Conservation (phyloP, 2,113 vertebrate genomes). For the Epinephelus fuscoguttatus region DNA sequence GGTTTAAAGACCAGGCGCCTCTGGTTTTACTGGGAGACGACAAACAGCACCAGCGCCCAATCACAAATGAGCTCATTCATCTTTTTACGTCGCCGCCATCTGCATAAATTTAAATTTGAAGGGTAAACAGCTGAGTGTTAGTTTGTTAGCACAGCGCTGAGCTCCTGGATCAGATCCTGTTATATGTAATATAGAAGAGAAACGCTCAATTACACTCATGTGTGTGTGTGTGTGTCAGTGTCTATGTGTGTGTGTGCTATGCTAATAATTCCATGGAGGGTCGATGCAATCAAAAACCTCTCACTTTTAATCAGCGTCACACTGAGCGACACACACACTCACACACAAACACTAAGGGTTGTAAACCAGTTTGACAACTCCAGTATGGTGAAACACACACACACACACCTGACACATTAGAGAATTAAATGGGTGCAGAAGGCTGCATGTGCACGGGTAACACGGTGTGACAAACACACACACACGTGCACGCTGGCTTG, state of each 20-base stretch:
- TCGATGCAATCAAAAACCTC: constrained; percentile 76
- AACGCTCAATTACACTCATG: constrained; percentile 66
- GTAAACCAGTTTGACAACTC: constrained; percentile 61
- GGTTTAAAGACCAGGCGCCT: neutral
- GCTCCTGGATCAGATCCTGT: constrained; percentile 51
- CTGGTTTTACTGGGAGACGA: constrained; percentile 19
- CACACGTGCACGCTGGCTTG: constrained; percentile 5
- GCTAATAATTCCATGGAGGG: constrained; percentile 74
- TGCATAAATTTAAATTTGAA: constrained; percentile 68
- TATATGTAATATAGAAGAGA: constrained; percentile 62
- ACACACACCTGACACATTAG: constrained; percentile 30
- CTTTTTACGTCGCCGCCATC: constrained; percentile 44
- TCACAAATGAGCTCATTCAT: constrained; percentile 71
- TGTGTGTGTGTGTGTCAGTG: constrained; percentile 7
- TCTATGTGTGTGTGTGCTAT: constrained; percentile 28
- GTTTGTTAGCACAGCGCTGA: constrained; percentile 56
- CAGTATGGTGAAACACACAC: constrained; percentile 31
- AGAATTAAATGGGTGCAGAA: constrained; percentile 26
- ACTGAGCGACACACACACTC: constrained; percentile 28
- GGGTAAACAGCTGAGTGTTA: constrained; percentile 56
- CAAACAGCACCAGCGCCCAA: neutral
- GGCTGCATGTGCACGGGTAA: neutral
- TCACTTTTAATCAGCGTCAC: constrained; percentile 78
- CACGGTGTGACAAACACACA: constrained; percentile 1
- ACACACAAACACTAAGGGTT: constrained; percentile 21